phyloP scores from a whole-genome alignment of 2,888 invertebrate species.

The Conus canariensis region DNA sequence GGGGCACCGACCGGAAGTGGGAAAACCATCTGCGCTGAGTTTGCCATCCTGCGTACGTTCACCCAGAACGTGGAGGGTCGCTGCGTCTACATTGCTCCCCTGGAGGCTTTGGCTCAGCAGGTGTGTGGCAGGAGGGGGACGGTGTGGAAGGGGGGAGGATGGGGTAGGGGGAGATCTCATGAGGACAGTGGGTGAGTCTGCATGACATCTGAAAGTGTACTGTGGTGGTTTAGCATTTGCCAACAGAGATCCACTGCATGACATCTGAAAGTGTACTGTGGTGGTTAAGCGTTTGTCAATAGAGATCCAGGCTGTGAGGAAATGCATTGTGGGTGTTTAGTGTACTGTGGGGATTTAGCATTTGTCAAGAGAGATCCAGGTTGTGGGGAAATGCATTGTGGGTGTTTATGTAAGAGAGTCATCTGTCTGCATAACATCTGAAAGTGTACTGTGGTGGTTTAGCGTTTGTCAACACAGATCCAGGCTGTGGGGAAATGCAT shows the following conservation, averaged over 20 bases:
- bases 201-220: neutral
- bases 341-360: no score
- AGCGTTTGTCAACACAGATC: no score
- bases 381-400: no score
- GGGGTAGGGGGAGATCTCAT: neutral
- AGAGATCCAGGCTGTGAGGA: neutral
- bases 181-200: neutral
- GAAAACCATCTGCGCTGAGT: constrained; percentile 96
- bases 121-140: constrained; percentile 59
- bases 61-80: constrained; percentile 81
- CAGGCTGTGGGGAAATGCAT: no score
- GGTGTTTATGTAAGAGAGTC: no score
- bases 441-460: no score
- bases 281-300: no score
- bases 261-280: no score
- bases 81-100: constrained; percentile 95
- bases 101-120: constrained; percentile 90
- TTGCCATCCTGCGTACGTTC: constrained; percentile 91
- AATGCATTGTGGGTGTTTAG: no score
- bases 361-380: no score
- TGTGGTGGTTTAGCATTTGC: neutral
- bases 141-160: neutral
- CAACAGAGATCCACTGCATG: no score
- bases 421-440: no score
- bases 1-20: constrained; percentile 81